Evolutionary conservation across 2,888 invertebrate genomes (phyloP), one percentile per base, ranked within the genome.

Genomic region (Sipha maydis): DNA sequence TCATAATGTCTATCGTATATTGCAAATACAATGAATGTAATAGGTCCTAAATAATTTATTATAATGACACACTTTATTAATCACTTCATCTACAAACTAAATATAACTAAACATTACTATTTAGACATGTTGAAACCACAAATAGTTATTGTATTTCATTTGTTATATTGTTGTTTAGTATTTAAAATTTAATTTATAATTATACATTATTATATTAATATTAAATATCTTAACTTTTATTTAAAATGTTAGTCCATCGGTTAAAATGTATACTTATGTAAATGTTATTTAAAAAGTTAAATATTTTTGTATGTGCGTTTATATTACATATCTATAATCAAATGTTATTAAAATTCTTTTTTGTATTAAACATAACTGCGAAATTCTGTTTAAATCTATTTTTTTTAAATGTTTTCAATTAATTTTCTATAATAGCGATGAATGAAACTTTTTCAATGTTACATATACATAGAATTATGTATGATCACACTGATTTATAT

Each of bases 31-130:
- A 41, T 31, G 69, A 48, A 21, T 80, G 38, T 71, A 69, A 41
- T 69, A 48, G 82, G 69, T 38, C 28, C 82, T 69, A 48, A 69
- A 48, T 71, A 82, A 82, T 82, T 69, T 48, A 48, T 48, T 82
- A 73, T 54, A 31, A 54, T 83, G 71, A 54, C 83, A 83, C 83
- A 71, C 83, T 54, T 83, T 69, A 82, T 69, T 48, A 82, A 73
- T 83, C n/a, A 34, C 83, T 54, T 82, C 38, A 21, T 41, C 21
- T 61, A 25, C 41, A 21, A 9, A 67, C 38, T 67, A 67, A 7
- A 25, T 67, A 14, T 48, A 69, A 71, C n/a, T 48, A 48, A 80
- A 19, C 41, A 54, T 19, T 19, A 56, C 56, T 54, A 48, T 54
- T 19, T 54, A 19, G 25, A 31, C 9, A 73, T 56, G 73, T 83